Conservation (phyloP, 2,888 invertebrate genomes). For the Eugnorisma glareosa region DNA sequence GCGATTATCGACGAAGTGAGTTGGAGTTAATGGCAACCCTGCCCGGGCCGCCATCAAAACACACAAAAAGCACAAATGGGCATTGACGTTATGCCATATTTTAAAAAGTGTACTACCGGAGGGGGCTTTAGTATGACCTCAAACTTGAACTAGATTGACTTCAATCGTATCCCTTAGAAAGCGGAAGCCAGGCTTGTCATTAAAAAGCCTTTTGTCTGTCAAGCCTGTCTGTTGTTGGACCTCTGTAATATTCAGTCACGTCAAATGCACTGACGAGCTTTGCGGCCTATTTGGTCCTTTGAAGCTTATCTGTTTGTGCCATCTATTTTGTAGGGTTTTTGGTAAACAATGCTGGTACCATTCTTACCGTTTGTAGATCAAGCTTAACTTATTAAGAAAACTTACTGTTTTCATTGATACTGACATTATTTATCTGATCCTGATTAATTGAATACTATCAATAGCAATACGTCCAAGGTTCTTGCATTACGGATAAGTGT, state of each 20-base stretch:
- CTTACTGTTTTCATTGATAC: background rate
- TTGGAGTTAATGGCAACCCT: too few relatives aligned
- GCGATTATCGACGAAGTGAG: too few relatives aligned
- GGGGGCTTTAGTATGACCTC: background rate
- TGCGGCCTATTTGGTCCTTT: background rate
- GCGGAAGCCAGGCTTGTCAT: background rate
- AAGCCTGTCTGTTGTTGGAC: background rate
- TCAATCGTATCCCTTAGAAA: background rate
- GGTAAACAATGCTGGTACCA: background rate
- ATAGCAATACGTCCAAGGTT: conserved; percentile 8
- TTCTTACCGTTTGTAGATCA: too few relatives aligned
- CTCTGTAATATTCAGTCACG: background rate
- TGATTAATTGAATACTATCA: background rate
- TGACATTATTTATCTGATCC: background rate
- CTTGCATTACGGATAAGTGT: conserved; percentile 18
- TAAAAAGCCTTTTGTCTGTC: background rate
- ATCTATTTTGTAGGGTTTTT: conserved; percentile 1
- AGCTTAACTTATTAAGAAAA: background rate
- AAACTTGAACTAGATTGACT: background rate
- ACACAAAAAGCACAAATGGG: background rate
- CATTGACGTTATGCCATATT: background rate
- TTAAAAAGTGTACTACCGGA: background rate
- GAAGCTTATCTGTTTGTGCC: background rate
- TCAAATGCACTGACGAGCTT: conserved; percentile 11
- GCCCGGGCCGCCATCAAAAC: background rate